phyloP scores from a whole-genome alignment of 2,888 invertebrate species.

The Sympetrum striolatum region DNA sequence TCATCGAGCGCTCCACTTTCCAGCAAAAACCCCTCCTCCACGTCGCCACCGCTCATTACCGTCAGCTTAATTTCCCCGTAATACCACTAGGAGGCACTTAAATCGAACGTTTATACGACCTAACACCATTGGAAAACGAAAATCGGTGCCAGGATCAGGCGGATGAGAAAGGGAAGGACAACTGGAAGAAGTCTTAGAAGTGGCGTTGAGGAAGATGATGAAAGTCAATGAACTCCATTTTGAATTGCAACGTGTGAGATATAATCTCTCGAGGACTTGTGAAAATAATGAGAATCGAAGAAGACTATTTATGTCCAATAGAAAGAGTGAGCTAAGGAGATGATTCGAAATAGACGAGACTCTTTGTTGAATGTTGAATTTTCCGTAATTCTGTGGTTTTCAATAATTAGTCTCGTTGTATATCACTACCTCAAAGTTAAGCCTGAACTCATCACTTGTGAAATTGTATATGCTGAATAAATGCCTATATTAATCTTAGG shows the following conservation, averaged over 20 bases:
- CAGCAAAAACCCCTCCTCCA: not conserved
- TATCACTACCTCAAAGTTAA: too few species aligned
- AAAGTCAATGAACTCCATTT: not conserved
- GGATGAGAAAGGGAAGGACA: not conserved
- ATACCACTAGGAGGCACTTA: not conserved
- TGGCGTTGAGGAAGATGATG: not conserved
- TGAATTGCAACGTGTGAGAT: not conserved
- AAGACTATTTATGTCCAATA: not conserved
- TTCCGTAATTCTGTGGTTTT: too few species aligned
- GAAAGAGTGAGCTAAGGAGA: too few species aligned
- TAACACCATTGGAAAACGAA: not conserved
- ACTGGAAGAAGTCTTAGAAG: not conserved
- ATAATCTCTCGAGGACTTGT: not conserved
- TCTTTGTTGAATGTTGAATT: too few species aligned
- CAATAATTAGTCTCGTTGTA: too few species aligned
- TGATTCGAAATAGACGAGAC: too few species aligned
- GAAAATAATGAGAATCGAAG: not conserved
- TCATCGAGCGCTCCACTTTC: not conserved
- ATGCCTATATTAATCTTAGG: too few species aligned
- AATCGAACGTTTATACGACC: not conserved
- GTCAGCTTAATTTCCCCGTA: not conserved
- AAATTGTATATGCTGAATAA: too few species aligned
- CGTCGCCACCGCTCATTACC: not conserved
- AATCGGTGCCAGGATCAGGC: not conserved
- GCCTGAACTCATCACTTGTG: too few species aligned